Base-by-base conservation (phyloP, 1,140 invertebrate genomes). In the Grapholita molesta region DNA sequence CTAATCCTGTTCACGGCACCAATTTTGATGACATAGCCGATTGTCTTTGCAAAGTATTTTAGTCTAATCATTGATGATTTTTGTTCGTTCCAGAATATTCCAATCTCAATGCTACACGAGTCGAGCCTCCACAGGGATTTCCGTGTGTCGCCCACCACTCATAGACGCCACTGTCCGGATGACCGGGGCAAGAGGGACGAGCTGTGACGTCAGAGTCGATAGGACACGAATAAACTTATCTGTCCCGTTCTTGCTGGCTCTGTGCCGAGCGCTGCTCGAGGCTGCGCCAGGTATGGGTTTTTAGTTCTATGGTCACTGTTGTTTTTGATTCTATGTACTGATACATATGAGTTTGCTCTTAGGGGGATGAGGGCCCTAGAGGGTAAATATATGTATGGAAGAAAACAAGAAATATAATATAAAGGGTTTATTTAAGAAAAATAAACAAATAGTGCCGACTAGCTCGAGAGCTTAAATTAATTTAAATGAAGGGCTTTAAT, bases 141-240 rank as follows among this genome's bases (percentile, higher is more conserved):
- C 80, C 0, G 85, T 90, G 15, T 73, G 74, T 2, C 78, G 85
- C 6, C 85, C 88, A 0, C 81, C 88, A 2, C 73, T 90, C 4
- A 70, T 88, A 3, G 86, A 89, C 64, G 79, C 78, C 2, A 73
- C 76, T 21, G 66, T 86, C 32, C 76, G 81, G 7, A 48, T 94
- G 75, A 94, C 93, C 23, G 93, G 94, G 73, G 90, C 93, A n/a
- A 93, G 94, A 24, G 95, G 95, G 70, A 93, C 87, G 72, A 93
- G 93, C 82, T 93, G 94, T 32, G 95, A 97, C 82, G 92, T 96
- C 24, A 93, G 95, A 12, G 93, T 97, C 12, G 96, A 97, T 76
- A 93, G 95, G 64, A 94, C 95, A 3, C 90, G 95, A 61, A 78
- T 96, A n/a, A 96, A 96, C 82, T 82, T 97, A 1, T 95, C 95